Conservation (phyloP, 2,888 invertebrate species). For the Laspeyria flexula region DNA sequence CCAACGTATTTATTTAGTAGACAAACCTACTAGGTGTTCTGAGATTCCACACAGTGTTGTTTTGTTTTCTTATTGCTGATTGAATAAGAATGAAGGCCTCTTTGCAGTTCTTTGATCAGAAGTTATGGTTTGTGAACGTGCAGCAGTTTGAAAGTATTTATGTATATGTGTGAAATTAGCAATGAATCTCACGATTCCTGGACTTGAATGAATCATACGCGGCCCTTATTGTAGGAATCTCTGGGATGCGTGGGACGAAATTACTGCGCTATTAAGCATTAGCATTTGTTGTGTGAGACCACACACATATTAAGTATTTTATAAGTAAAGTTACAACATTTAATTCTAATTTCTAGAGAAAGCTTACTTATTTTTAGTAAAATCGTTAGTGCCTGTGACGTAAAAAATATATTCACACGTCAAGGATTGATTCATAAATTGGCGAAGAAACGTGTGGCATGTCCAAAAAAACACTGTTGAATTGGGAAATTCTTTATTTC, state of each 20-base stretch:
- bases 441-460: too few species aligned
- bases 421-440: too few species aligned
- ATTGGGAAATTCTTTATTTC: too few species aligned
- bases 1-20: not conserved
- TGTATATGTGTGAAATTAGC: slow-evolving; percentile 32
- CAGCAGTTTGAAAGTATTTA: slow-evolving; percentile 26
- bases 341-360: too few species aligned
- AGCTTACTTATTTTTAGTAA: not conserved
- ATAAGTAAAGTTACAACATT: too few species aligned
- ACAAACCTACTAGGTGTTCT: not conserved
- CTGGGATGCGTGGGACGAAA: slow-evolving; percentile 37
- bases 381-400: too few species aligned
- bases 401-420: too few species aligned
- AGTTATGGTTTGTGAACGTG: slow-evolving; percentile 27
- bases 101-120: slow-evolving; percentile 20
- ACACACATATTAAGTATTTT: slow-evolving; percentile 16
- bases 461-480: too few species aligned
- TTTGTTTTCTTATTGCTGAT: slow-evolving; percentile 29
- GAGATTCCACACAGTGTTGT: slow-evolving; percentile 10
- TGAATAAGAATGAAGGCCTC: slow-evolving; percentile 28
- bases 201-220: slow-evolving; percentile 44
- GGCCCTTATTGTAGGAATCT: slow-evolving; percentile 31
- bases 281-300: slow-evolving; percentile 35
- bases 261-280: slow-evolving; percentile 32
- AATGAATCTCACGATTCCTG: slow-evolving; percentile 41